Evolutionary conservation across 2,113 vertebrate genomes (phyloP).

Genomic region (Noturus placidus): DNA sequence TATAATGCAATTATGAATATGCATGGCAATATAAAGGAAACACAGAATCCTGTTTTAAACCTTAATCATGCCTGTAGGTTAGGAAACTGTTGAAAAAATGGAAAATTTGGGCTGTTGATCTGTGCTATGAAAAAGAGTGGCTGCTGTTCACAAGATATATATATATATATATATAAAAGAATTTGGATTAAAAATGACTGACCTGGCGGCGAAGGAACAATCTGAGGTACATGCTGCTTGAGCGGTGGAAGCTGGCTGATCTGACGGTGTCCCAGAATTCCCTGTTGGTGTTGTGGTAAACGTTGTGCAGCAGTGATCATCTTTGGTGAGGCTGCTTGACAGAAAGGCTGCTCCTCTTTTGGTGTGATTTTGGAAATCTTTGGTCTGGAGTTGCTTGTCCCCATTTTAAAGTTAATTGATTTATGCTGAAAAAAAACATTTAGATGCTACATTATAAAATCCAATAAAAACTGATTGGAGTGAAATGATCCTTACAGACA

Average conservation of each 20-base stretch:
- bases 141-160: neutral
- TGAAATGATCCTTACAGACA: conserved; percentile 8
- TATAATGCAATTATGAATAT: neutral
- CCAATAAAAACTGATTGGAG: neutral
- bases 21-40: neutral
- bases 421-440: neutral
- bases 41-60: neutral
- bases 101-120: neutral
- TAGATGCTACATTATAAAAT: neutral
- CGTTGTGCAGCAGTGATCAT: conserved; percentile 53
- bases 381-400: conserved; percentile 64
- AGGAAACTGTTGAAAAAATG: neutral
- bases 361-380: conserved; percentile 63
- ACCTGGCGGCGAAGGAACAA: conserved; percentile 58
- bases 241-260: conserved; percentile 56
- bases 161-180: neutral
- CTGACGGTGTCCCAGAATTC: conserved; percentile 49
- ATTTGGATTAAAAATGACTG: conserved; percentile 40
- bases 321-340: conserved; percentile 50
- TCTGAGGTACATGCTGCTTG: conserved; percentile 58
- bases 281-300: conserved; percentile 39
- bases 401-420: conserved; percentile 55
- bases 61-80: neutral
- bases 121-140: neutral
- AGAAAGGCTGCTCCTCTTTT: conserved; percentile 39